These are phyloP conservation scores for Gastrophryne carolinensis DNA, from an alignment of 2,797 vertebrate genomes.

Conservation along the genomic window DNA sequence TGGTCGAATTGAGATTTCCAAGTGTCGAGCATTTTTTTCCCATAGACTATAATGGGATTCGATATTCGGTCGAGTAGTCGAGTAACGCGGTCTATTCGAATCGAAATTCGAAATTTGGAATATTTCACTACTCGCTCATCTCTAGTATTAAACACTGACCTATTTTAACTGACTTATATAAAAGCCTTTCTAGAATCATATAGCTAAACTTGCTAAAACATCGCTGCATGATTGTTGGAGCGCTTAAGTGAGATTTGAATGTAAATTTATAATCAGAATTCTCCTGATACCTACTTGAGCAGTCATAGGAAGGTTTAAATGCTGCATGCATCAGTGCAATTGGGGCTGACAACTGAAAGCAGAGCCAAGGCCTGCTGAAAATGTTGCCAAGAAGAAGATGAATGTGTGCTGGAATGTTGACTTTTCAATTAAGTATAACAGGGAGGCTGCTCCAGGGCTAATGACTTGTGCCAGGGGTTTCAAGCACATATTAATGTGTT, in stretches of 20 bases:
- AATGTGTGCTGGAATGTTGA: conserved; percentile 12
- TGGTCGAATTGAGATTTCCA: too few relatives aligned
- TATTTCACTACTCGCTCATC: too few relatives aligned
- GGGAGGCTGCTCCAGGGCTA: conserved; percentile 25
- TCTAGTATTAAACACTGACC: not conserved
- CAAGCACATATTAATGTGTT: conserved; percentile 21
- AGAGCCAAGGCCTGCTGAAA: conserved; percentile 4
- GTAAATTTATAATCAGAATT: not conserved
- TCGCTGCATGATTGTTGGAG: not conserved
- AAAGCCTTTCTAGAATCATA: too few relatives aligned
- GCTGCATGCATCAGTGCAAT: conserved; percentile 22
- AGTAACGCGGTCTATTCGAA: too few relatives aligned
- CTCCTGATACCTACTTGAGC: not conserved
- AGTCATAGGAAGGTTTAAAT: conserved; percentile 11
- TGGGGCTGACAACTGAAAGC: conserved; percentile 29
- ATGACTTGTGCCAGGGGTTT: not conserved
- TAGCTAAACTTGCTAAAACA: too few relatives aligned
- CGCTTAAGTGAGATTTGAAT: not conserved
- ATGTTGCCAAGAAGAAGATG: not conserved
- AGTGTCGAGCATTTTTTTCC: too few relatives aligned
- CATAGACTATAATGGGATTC: too few relatives aligned
- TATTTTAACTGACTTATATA: too few relatives aligned
- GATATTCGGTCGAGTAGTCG: too few relatives aligned
- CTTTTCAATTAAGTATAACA: conserved; percentile 39
- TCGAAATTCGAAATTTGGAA: too few relatives aligned